Evolutionary conservation across 2,797 vertebrate genomes (phyloP), one percentile per base, ranked within the genome.

Genomic region (Crypturellus tataupa): DNA sequence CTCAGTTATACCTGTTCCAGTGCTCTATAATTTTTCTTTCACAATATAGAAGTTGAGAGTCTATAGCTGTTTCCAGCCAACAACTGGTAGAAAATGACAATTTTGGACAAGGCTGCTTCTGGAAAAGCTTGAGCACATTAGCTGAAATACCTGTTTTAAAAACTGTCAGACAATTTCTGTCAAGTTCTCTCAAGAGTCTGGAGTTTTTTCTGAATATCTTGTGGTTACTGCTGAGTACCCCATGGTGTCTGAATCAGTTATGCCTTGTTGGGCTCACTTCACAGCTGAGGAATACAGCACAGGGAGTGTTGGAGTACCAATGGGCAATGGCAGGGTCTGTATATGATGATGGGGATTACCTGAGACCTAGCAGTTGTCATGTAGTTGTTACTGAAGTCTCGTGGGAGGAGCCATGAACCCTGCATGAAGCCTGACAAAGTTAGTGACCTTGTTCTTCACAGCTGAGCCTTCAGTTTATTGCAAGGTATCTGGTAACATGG

Each of bases 331-430:
- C 9, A 40, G 29, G 37, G 75, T 12, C 19, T 58, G 16, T 27
- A 80, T 19, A 17, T n/a, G 33, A 20, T 18, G 5, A 65, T 31
- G 17, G 8, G 46, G 4, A 17, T 37, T 51, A 17, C 19, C 23
- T 62, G 29, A 7, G 4, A 37, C 0, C 0, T 12, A 65, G 27
- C 9, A 42, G 21, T 6, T 67, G 17, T 15, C 29, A 31, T 14
- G 17, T 10, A 7, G 24, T n/a, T 1, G 0, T 33, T 1, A 0
- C 21, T 51, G 29, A 19, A 10, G 19, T 77, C 85, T 87, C 29
- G 12, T 0, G 0, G 27, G 2, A 6, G 18, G 67, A 39, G 3
- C 9, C 44, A 24, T 18, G 19, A 1, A 82, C 21, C n/a, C 17
- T 10, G 29, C 46, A 55, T 35, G 14, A 79, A 82, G 2, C 3